phyloP scores from a whole-genome alignment of 2,888 invertebrate genomes.

The Oxytorus armatus region DNA sequence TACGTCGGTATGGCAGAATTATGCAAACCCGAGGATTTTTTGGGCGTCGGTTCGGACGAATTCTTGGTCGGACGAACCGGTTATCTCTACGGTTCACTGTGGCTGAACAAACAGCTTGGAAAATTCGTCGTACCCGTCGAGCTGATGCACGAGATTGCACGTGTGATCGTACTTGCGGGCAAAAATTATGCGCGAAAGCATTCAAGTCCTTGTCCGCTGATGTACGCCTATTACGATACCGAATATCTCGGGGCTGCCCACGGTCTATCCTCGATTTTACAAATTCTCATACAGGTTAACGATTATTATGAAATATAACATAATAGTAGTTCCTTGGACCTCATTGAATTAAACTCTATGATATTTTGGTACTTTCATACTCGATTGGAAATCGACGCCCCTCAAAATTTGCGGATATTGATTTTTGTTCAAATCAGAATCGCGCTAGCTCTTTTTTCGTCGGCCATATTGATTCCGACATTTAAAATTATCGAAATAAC shows the following conservation, averaged over 20 bases:
- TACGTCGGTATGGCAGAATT: slow-evolving; percentile 84
- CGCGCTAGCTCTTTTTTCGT: background rate
- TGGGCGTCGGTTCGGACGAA: slow-evolving; percentile 91
- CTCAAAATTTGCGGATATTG: background rate
- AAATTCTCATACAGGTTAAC: slow-evolving; percentile 86
- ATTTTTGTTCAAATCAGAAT: background rate
- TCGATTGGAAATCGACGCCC: background rate
- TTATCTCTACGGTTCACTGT: slow-evolving; percentile 91
- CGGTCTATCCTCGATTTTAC: slow-evolving; percentile 89
- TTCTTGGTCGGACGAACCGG: slow-evolving; percentile 94
- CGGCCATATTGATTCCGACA: background rate
- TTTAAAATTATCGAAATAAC: background rate
- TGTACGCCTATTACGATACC: slow-evolving; percentile 91
- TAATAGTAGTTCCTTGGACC: slow-evolving; percentile 84
- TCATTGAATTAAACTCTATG: slow-evolving; percentile 70
- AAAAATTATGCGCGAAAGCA: slow-evolving; percentile 87
- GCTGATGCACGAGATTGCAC: slow-evolving; percentile 88
- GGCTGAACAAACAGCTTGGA: slow-evolving; percentile 88
- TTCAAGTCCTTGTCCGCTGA: slow-evolving; percentile 88
- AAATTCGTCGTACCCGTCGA: slow-evolving; percentile 84
- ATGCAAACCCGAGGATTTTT: slow-evolving; percentile 86
- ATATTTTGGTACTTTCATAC: background rate
- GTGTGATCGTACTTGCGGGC: slow-evolving; percentile 90
- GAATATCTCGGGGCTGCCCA: slow-evolving; percentile 91
- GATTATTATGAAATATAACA: background rate